phyloP scores from a whole-genome alignment of 2,113 vertebrate species.

The Microcebus ravelobensis region DNA sequence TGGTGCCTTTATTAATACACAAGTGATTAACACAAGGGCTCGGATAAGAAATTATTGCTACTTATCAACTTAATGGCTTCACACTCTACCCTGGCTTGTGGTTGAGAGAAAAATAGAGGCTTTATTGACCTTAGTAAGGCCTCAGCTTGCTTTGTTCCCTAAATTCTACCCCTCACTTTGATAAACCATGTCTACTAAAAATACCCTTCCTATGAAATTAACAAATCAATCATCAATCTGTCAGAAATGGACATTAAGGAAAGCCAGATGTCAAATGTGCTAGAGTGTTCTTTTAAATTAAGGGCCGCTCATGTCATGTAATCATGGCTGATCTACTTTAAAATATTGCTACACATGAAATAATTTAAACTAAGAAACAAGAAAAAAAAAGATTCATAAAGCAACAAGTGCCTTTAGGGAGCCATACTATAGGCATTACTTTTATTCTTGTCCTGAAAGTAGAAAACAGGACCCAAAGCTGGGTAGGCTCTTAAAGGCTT shows the following conservation, averaged over 20 bases:
- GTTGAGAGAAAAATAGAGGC: neutral
- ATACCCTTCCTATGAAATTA: neutral
- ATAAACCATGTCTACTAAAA: neutral
- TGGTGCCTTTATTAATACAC: neutral
- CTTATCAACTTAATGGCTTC: neutral
- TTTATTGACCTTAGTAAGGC: neutral
- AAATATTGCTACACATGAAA: neutral
- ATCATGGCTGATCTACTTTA: neutral
- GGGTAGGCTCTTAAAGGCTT: neutral
- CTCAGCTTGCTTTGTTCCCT: neutral
- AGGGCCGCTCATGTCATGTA: fast-evolving
- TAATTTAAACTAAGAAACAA: neutral
- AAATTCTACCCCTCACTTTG: neutral
- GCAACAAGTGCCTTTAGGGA: neutral
- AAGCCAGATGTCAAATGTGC: neutral
- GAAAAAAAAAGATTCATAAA: neutral
- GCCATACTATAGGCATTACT: neutral
- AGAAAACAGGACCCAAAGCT: neutral
- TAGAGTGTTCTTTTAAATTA: neutral
- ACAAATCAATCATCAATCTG: neutral
- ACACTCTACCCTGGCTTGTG: neutral
- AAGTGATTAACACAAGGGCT: neutral
- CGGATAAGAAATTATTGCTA: neutral
- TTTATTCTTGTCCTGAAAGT: neutral
- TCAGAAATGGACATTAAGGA: neutral